Conservation (phyloP, 1,140 invertebrate species). For the Pseudomyrmex gracilis region DNA sequence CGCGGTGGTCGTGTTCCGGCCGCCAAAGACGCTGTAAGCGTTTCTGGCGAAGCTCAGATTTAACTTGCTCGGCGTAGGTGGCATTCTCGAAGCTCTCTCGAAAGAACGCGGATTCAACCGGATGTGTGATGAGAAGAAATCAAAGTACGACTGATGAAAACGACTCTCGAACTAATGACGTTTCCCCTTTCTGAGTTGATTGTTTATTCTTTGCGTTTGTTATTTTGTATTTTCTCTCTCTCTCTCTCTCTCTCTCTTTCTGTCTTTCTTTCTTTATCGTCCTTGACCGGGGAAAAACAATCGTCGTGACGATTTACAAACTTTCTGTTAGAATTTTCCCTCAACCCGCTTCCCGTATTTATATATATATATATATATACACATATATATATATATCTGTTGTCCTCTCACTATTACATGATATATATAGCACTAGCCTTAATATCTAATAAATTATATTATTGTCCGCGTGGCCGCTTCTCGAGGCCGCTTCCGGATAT, state of each 20-base stretch:
- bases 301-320: background rate
- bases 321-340: background rate
- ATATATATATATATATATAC: too few species aligned
- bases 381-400: too few species aligned
- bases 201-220: constrained; percentile 32
- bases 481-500: background rate
- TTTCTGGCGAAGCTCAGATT: constrained; percentile 83
- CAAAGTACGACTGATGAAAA: background rate
- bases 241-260: background rate
- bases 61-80: constrained; percentile 82
- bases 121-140: background rate
- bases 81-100: constrained; percentile 75
- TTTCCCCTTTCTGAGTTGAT: constrained; percentile 15
- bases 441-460: constrained; percentile 67
- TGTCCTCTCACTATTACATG: constrained; percentile 53
- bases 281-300: background rate
- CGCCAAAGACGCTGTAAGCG: constrained; percentile 83
- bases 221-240: background rate
- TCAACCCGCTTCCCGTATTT: background rate
- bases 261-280: background rate
- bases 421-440: constrained; percentile 54
- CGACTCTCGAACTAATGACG: background rate
- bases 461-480: constrained; percentile 61
- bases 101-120: background rate
- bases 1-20: constrained; percentile 69